phyloP scores from a whole-genome alignment of 2,888 invertebrate species.

The Apamea anceps region DNA sequence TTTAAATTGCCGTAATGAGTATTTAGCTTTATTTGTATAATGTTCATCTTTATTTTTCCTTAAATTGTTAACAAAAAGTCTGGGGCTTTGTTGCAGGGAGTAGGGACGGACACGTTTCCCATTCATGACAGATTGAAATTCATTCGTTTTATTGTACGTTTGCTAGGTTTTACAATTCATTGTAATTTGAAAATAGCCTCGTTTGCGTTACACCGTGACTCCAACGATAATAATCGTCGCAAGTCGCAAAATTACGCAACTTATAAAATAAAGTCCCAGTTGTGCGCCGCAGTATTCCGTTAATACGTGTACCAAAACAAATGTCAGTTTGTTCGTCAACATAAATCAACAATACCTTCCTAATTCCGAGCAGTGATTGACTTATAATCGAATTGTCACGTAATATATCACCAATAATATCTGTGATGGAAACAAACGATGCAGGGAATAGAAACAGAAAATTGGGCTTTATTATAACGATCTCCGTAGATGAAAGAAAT shows the following conservation, averaged over 20 bases:
- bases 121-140: not conserved
- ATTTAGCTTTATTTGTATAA: conserved; percentile 59
- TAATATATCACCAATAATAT: conserved; percentile 49
- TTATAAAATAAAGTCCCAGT: conserved; percentile 47
- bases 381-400: conserved; percentile 40
- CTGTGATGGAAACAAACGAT: conserved; percentile 30
- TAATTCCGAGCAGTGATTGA: conserved; percentile 35
- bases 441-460: conserved; percentile 40
- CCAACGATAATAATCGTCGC: not conserved
- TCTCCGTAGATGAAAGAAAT: conserved; percentile 48
- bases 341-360: conserved; percentile 13
- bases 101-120: not conserved
- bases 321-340: conserved; percentile 6
- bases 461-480: conserved; percentile 34
- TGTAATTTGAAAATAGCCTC: conserved; percentile 18
- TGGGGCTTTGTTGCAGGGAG: not conserved
- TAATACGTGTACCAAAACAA: conserved; percentile 1
- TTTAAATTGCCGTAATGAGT: conserved; percentile 53
- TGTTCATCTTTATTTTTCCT: conserved; percentile 51
- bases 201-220: no score
- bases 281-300: conserved; percentile 48
- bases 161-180: not conserved
- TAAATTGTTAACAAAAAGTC: conserved; percentile 15
- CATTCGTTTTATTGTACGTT: not conserved
- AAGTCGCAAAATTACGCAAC: not conserved